phyloP scores from a whole-genome alignment of 2,113 vertebrate genomes.

The Grallaria varia region DNA sequence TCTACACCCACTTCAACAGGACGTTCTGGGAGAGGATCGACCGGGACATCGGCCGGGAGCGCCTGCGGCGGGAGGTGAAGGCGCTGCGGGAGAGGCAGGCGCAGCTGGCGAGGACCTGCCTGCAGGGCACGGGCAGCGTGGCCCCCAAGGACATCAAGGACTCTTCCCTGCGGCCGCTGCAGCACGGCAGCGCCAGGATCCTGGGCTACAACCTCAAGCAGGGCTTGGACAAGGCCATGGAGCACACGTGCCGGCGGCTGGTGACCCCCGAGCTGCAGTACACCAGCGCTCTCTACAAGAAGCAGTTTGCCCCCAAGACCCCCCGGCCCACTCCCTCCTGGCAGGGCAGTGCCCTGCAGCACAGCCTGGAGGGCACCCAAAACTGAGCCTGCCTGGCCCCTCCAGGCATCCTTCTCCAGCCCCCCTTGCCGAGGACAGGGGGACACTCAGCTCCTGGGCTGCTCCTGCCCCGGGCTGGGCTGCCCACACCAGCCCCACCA shows the following conservation, averaged over 20 bases:
- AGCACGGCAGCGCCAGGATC: constrained; percentile 77
- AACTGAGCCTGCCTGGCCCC: background rate
- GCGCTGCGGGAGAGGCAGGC: constrained; percentile 49
- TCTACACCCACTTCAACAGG: constrained; percentile 82
- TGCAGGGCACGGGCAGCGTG: constrained; percentile 70
- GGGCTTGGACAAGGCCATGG: constrained; percentile 40
- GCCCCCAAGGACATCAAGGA: constrained; percentile 73
- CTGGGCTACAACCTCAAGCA: constrained; percentile 82
- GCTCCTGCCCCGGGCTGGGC: background rate
- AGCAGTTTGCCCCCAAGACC: constrained; percentile 63
- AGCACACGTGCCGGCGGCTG: constrained; percentile 68
- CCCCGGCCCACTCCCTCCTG: background rate
- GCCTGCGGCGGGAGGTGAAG: constrained; percentile 71
- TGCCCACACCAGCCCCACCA: background rate
- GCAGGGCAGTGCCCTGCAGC: background rate
- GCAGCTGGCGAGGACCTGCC: constrained; percentile 68
- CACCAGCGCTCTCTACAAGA: constrained; percentile 67
- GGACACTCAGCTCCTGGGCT: background rate
- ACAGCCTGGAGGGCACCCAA: background rate
- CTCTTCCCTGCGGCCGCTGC: constrained; percentile 68
- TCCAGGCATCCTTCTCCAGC: background rate
- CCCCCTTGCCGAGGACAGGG: background rate
- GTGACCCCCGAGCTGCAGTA: constrained; percentile 84
- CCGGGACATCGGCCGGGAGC: constrained; percentile 57
- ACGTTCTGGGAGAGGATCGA: constrained; percentile 81